Base-by-base conservation (phyloP, 2,797 vertebrate species). In the Oophaga sylvatica region DNA sequence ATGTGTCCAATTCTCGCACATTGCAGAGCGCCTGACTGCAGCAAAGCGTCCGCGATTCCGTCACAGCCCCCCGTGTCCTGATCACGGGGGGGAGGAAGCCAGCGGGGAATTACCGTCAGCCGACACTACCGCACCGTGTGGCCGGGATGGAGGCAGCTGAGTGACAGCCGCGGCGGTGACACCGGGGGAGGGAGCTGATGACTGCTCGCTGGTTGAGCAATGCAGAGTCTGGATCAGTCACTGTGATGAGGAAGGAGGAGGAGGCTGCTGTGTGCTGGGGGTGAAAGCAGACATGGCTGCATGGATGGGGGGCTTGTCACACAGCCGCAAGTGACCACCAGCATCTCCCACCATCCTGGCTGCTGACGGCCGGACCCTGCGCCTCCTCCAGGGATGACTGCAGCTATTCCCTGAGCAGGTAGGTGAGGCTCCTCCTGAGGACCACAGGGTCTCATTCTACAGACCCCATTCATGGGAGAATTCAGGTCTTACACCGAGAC, bases 141-240 rank as follows among this genome's bases (percentile, higher is more conserved):
- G 35, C 68, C 68, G 41, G 68, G 7, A 41, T 9, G 17, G 16
- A 35, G 17, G 3, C 4, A 56, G 45, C 67, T 41, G 63, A 31
- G 48, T 80, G 65, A 71, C 29, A 80, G 77, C 15, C 17, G 84
- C 57, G 65, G 83, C 73, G 67, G 63, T 62, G 85, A 81, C 86
- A 81, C 31, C 16, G 17, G 31, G 56, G 59, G 57, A 41, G 35
- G 48, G 31, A 76, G 20, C 20, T 19, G 29, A 59, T 76, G 79
- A 81, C 67, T 82, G 76, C 80, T 65, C 57, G 60, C 20, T 62
- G 82, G 80, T 87, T 87, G 79, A 87, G 79, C 86, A 87, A 87
- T 87, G 86, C 86, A 87, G 86, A 75, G 59, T 81, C 68, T 65
- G 63, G 86, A 68, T 81, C 79, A 87, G 85, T 63, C 84, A 86